Evolutionary conservation across 1,140 invertebrate genomes (phyloP).

Genomic region (Solenopsis fugax): DNA sequence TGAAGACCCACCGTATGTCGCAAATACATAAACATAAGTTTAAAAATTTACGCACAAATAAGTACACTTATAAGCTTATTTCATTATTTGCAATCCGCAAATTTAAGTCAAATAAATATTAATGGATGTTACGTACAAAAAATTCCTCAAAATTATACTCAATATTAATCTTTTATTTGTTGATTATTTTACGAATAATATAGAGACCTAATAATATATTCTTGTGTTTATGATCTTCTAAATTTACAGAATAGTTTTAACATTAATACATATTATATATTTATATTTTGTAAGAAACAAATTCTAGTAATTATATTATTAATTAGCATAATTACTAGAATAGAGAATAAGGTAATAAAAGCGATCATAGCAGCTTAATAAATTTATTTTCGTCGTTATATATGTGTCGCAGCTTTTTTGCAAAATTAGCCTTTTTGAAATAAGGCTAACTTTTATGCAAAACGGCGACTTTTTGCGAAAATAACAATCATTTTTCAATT

Average conservation of each 20-base stretch:
- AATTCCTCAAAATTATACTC: neutral
- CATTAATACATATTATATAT: neutral
- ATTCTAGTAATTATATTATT: neutral
- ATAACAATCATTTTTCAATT: no score
- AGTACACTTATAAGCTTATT: conserved; percentile 10
- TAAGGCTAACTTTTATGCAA: no score
- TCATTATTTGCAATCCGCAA: neutral
- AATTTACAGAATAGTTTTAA: neutral
- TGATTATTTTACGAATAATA: neutral
- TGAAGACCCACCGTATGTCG: conserved; percentile 33
- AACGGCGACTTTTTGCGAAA: no score
- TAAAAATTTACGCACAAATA: conserved; percentile 40
- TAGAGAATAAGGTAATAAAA: neutral
- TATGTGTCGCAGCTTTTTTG: neutral
- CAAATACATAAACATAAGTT: conserved; percentile 9
- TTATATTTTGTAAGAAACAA: neutral
- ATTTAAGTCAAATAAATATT: neutral
- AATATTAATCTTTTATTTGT: neutral
- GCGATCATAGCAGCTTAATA: neutral
- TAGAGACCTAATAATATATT: neutral
- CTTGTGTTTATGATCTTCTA: neutral
- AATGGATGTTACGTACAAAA: neutral
- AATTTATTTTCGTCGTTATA: neutral
- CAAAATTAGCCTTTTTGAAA: no score
- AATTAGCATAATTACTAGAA: neutral